Evolutionary conservation across 2,888 invertebrate genomes (phyloP).

Genomic region (Byasa hedistus): DNA sequence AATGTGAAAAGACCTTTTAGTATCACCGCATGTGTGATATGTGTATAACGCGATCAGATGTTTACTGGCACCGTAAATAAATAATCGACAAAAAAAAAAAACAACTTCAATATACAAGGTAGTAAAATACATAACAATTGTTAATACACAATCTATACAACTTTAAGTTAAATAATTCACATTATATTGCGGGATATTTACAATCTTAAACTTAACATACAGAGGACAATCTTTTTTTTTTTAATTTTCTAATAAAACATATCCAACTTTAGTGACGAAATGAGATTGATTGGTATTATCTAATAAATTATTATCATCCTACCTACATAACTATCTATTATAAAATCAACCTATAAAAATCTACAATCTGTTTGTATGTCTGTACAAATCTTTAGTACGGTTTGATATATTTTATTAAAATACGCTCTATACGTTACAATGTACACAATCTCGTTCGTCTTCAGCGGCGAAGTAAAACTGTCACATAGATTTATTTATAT

Average conservation of each 20-base stretch:
- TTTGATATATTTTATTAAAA: constrained; percentile 31
- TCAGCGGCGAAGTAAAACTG: constrained; percentile 4
- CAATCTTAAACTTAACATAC: constrained; percentile 51
- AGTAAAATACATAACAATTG: constrained; percentile 58
- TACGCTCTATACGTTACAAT: constrained; percentile 17
- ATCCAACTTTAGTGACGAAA: constrained; percentile 9
- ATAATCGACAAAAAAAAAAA: constrained; percentile 40
- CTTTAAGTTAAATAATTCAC: constrained; percentile 58
- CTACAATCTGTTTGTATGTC: constrained; percentile 22
- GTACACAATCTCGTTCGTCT: constrained; percentile 24
- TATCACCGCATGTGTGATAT: not conserved
- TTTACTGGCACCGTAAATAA: constrained; percentile 51
- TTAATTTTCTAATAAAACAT: constrained; percentile 22
- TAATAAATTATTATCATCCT: constrained; percentile 22
- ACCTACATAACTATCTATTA: constrained; percentile 24
- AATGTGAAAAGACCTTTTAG: constrained; percentile 2
- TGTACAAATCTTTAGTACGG: constrained; percentile 26
- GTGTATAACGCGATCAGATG: constrained; percentile 22
- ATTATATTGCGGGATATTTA: constrained; percentile 59
- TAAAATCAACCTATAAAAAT: constrained; percentile 19
- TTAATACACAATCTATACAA: constrained; percentile 63
- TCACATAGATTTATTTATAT: constrained; percentile 8
- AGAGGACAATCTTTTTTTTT: constrained; percentile 19
- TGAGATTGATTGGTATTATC: constrained; percentile 8
- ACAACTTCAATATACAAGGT: constrained; percentile 44